Evolutionary conservation across 2,113 vertebrate species (phyloP), one percentile per base, ranked within the genome.

Genomic region (Telmatochromis sp.): DNA sequence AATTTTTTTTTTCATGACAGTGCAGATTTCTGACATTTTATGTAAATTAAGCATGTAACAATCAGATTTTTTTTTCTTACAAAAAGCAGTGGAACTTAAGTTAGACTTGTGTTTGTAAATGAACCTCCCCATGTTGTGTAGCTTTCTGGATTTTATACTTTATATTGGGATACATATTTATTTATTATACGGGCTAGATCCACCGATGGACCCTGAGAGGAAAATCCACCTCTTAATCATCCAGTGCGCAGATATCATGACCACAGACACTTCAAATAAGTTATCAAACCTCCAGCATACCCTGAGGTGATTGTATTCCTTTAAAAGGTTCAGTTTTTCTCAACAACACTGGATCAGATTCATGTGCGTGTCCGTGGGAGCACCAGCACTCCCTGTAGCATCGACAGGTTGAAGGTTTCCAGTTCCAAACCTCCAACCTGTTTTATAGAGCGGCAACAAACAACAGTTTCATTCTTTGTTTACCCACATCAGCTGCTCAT

Each of bases 401-500:
- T 31, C 23, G 12, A 47, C n/a, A 45, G 40, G 37, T 15, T 0
- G 3, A 0, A 47, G 9, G 47, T 81, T 45, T 47, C 54, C 10
- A 42, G n/a, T 68, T 51, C 23, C 0, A 47, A 23, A 35, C 14
- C 42, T 28, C 42, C 4, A 7, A 19, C 9, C 28, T 15, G 45
- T 53, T 40, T 37, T 0, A 57, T 1, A 3, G 15, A 75, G 42
- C 6, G 3, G 65, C 65, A 40, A 1, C 65, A 23, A 6, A 9
- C 37, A 40, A 1, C 65, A 42, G 35, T 9, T 71, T 42, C 35
- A 71, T 71, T 42, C n/a, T 19, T 50, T 19, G 8, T n/a, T 37
- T 40, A 0, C 4, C 35, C 79, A 2, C 53, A 26, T 40, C 53
- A 14, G 51, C 42, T 17, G 40, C 17, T 35, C 94, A n/a, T 96